Evolutionary conservation across 2,888 invertebrate species (phyloP).

Genomic region (Hyppa rectilinea): DNA sequence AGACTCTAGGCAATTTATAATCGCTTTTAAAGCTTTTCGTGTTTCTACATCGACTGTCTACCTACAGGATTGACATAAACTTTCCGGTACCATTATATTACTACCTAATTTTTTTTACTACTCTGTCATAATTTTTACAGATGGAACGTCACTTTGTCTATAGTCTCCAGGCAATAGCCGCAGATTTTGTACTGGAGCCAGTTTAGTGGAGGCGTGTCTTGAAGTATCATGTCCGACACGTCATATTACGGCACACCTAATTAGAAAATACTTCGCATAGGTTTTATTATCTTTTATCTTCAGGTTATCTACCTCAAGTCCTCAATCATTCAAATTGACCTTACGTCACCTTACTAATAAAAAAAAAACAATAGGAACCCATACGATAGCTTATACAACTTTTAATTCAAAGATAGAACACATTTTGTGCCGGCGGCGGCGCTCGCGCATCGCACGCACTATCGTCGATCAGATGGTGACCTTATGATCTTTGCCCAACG

Average conservation of each 20-base stretch:
- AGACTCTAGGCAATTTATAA: not conserved
- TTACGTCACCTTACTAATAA: slow-evolving; percentile 29
- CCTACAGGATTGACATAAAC: not conserved
- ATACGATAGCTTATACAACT: slow-evolving; percentile 43
- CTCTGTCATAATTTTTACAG: not conserved
- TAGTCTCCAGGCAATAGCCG: too few relatives aligned
- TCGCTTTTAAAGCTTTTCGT: not conserved
- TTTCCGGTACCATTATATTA: too few relatives aligned
- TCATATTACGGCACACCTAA: not conserved
- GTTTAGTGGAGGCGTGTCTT: not conserved
- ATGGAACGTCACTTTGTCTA: not conserved
- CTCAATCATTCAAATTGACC: slow-evolving; percentile 51
- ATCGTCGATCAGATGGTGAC: slow-evolving; percentile 57
- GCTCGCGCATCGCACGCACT: slow-evolving; percentile 53
- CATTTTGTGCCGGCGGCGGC: slow-evolving; percentile 53
- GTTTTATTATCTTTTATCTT: slow-evolving; percentile 26
- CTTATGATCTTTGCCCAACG: slow-evolving; percentile 53
- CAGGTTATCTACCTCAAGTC: slow-evolving; percentile 13
- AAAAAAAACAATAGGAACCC: slow-evolving; percentile 38
- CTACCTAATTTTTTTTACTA: too few relatives aligned
- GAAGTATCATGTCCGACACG: not conserved
- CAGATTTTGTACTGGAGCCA: not conserved
- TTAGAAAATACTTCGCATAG: slow-evolving; percentile 8
- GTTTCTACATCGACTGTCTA: not conserved
- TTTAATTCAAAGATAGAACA: slow-evolving; percentile 52